Base-by-base conservation (phyloP, 1,140 invertebrate species). In the Phthorimaea operculella region DNA sequence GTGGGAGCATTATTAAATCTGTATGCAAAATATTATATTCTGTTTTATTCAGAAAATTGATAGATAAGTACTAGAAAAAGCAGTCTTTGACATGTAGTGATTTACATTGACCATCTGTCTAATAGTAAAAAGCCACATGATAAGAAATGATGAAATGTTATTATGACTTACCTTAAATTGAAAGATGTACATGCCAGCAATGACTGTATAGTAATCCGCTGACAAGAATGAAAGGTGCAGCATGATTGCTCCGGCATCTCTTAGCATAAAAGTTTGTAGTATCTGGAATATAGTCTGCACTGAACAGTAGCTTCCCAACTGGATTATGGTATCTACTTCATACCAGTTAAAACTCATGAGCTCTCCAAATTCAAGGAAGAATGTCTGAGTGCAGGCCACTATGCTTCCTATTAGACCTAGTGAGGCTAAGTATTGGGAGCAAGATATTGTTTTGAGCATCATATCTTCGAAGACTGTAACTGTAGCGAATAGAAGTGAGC, bases 401-500 rank as follows among this genome's bases (percentile, higher is more conserved):
- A 95, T 83, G 47, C 90, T 93, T 8, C 94, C 94, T 68, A 95
- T 94, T 33, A 96, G 87, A 33, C 95, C 94, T 49, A 96, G 88
- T 86, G 95, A 89, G 15, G 93, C 94, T n/a, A 97, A 87, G 75
- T 94, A 96, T 76, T 96, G 94, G 36, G 93, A 88, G 53, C 91
- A 90, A 56, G 93, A 90, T 57, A 92, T 91, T 15, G 89, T 92
- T 78, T 94, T 94, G 12, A 96, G 91, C 48, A 93, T 90, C 74
- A 93, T 90, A 79, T 97, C 95, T 87, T 96, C 91, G 2, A 93
- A 87, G 0, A 96, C 92, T 66, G 94, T 95, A 10, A 92, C 92
- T 36, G 95, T 85, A 3, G 93, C 94, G 80, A 94, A 95, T 0
- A 96, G 83, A 10, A 93, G 87, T 0, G 94, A 93, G 14, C 94